Evolutionary conservation across 2,888 invertebrate species (phyloP).

Genomic region (Orchesella flavescens): DNA sequence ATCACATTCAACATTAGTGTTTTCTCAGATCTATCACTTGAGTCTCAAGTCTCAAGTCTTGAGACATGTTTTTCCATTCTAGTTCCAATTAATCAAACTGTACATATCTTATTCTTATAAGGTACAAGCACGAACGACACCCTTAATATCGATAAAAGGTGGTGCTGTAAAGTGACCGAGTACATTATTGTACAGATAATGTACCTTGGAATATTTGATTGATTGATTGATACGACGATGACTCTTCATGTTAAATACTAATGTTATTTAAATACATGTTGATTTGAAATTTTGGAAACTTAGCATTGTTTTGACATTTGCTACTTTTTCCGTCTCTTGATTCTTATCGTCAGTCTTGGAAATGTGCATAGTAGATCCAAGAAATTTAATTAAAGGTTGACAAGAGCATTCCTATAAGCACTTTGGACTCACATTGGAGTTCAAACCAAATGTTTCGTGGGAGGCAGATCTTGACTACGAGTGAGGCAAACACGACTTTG

Average conservation of each 20-base stretch:
- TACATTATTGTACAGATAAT: no score
- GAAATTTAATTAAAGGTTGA: conserved; percentile 40
- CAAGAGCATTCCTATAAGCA: conserved; percentile 41
- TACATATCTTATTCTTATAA: no score
- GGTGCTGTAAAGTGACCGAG: no score
- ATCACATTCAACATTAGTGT: no score
- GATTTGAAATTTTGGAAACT: conserved; percentile 39
- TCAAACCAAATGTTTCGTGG: conserved; percentile 11
- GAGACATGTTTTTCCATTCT: no score
- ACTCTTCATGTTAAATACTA: conserved; percentile 53
- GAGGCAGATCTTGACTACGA: conserved; percentile 19
- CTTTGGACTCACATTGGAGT: not conserved
- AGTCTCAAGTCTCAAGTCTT: no score
- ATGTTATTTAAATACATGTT: conserved; percentile 47
- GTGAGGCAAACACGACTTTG: conserved; percentile 41
- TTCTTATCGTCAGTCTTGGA: conserved; percentile 41
- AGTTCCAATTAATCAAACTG: no score
- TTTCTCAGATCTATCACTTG: no score
- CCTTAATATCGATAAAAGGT: no score
- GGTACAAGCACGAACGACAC: no score
- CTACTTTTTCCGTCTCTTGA: conserved; percentile 29
- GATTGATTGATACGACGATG: no score
- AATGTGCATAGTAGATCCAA: conserved; percentile 48
- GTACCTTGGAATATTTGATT: no score
- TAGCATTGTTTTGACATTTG: conserved; percentile 30